Evolutionary conservation across 2,113 vertebrate species (phyloP).

Genomic region (Psittacara wagleri): DNA sequence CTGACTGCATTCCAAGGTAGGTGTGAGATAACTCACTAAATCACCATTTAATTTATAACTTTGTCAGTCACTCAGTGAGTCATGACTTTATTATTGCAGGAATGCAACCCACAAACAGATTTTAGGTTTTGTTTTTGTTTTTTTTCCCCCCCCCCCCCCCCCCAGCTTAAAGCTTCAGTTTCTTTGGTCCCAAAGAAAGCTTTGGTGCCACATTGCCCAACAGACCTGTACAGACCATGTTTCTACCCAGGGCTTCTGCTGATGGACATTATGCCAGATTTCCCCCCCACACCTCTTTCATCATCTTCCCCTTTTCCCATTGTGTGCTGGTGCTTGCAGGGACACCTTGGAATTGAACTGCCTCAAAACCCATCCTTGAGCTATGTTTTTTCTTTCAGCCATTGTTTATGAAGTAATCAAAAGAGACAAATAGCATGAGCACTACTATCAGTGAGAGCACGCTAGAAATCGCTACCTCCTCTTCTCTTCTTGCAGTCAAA

Average conservation of each 20-base stretch:
- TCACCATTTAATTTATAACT: slow-evolving; percentile 49
- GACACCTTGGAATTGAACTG: not conserved
- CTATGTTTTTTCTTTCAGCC: not conserved
- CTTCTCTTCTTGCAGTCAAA: slow-evolving; percentile 50
- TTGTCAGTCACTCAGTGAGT: slow-evolving; percentile 49
- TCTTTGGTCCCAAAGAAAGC: not conserved
- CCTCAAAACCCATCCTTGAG: not conserved
- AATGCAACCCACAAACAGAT: slow-evolving; percentile 50
- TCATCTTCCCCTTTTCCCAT: not conserved
- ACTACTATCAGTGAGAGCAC: not conserved
- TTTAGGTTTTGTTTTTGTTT: not conserved
- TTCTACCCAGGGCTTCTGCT: not conserved
- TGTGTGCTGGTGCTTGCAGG: not conserved
- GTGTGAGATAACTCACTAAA: slow-evolving; percentile 44
- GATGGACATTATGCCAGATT: not conserved
- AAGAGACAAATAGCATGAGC: not conserved
- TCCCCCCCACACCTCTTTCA: accelerated
- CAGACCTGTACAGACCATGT: not conserved
- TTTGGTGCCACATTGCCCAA: slow-evolving; percentile 23
- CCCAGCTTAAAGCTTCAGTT: not conserved
- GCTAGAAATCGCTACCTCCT: slow-evolving; percentile 12
- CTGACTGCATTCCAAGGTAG: slow-evolving; percentile 29
- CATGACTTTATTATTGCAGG: slow-evolving; percentile 16
- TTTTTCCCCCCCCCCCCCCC: too few species aligned
- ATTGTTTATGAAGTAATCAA: not conserved